Evolutionary conservation across 2,888 invertebrate genomes (phyloP).

Genomic region (Hypomecis punctinalis): DNA sequence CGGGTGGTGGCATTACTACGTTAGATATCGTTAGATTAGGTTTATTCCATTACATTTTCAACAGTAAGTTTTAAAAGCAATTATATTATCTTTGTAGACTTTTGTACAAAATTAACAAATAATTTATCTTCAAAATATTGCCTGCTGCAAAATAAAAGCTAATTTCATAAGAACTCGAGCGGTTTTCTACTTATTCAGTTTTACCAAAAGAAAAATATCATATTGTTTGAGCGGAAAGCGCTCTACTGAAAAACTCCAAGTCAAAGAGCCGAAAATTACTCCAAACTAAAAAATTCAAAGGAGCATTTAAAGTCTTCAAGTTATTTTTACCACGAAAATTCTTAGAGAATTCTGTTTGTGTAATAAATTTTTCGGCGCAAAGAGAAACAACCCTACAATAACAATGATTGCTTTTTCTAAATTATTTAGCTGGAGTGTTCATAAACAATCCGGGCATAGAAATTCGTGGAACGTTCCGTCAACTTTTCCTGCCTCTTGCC

Average conservation of each 20-base stretch:
- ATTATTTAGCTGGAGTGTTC: constrained; percentile 7
- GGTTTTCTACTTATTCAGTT: no score
- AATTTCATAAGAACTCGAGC: no score
- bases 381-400: constrained; percentile 1
- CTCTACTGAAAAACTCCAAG: background rate
- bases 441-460: constrained; percentile 14
- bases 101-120: no score
- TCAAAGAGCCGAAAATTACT: background rate
- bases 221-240: background rate
- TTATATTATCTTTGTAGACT: no score
- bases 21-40: no score
- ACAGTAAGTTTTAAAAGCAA: no score
- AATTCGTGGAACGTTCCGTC: constrained; percentile 20
- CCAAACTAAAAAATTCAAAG: background rate
- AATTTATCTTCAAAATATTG: no score
- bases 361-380: background rate
- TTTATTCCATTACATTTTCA: no score
- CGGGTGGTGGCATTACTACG: no score
- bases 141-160: no score
- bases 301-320: background rate
- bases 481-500: constrained; percentile 10
- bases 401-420: constrained; percentile 19
- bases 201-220: no score
- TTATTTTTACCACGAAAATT: background rate
- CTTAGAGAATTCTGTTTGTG: background rate